Conservation (phyloP, 2,797 vertebrate species). For the Phoxinus dragarum region DNA sequence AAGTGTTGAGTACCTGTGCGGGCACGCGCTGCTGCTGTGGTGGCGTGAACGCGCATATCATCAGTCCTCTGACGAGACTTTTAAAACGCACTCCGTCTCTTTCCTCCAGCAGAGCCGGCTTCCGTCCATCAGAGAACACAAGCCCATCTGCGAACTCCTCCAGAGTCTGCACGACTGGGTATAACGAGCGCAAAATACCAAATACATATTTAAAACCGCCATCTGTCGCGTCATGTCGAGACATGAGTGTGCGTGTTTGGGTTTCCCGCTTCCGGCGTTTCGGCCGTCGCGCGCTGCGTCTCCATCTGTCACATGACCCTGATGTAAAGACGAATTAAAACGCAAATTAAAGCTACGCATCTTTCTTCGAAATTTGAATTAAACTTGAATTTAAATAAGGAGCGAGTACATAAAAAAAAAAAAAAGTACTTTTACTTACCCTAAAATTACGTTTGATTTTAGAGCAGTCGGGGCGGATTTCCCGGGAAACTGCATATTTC, state of each 20-base stretch:
- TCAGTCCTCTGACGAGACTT: conserved; percentile 64
- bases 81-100: conserved; percentile 69
- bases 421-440: background rate
- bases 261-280: background rate
- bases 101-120: conserved; percentile 60
- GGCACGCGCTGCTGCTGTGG: conserved; percentile 71
- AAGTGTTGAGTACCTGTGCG: conserved; percentile 67
- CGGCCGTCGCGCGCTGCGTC: background rate
- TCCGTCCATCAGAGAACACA: conserved; percentile 71
- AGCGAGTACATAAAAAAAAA: no score
- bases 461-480: background rate
- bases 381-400: background rate
- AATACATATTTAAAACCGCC: conserved; percentile 58
- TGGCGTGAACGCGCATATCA: conserved; percentile 72
- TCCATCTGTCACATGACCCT: background rate
- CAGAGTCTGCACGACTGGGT: conserved; percentile 66
- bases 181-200: conserved; percentile 67
- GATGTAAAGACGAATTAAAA: background rate
- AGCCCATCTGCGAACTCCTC: conserved; percentile 69
- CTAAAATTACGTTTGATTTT: background rate
- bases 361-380: background rate
- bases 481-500: background rate
- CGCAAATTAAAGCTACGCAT: background rate
- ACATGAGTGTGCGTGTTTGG: background rate
- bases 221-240: conserved; percentile 35